These are phyloP conservation scores for Aldrovandia affinis DNA, from an alignment of 2,797 vertebrate genomes.

Conservation along the genomic window DNA sequence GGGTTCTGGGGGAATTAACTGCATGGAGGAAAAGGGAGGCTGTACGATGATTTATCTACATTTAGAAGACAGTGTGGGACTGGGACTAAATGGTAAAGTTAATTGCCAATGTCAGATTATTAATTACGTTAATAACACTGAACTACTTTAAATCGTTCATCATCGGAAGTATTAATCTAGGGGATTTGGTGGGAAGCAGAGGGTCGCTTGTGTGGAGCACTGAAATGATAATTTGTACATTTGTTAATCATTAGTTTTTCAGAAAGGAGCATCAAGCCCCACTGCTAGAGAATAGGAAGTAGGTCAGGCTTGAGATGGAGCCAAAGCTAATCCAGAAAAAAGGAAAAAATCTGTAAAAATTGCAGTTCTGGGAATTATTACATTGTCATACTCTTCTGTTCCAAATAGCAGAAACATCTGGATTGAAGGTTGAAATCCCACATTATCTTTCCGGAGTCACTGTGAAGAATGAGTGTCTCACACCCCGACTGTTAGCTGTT, in stretches of 20 bases:
- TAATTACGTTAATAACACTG: constrained; percentile 4
- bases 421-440: constrained; percentile 54
- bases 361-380: constrained; percentile 52
- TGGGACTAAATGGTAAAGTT: not conserved
- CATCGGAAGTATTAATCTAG: not conserved
- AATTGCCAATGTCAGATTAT: constrained; percentile 17
- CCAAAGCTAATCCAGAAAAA: constrained; percentile 11
- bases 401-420: constrained; percentile 64
- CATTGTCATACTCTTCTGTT: constrained; percentile 44
- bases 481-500: not conserved
- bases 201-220: not conserved
- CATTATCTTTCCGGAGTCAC: constrained; percentile 51
- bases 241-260: not conserved
- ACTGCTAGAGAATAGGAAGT: constrained; percentile 21
- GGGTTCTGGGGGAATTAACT: not conserved
- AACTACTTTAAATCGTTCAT: not conserved
- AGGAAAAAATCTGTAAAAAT: constrained; percentile 19
- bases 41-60: not conserved
- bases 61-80: not conserved
- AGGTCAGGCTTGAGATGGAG: constrained; percentile 48
- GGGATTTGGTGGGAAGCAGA: not conserved
- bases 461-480: constrained; percentile 31
- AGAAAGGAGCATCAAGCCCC: no score
- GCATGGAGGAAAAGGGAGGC: not conserved
- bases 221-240: not conserved